phyloP scores from a whole-genome alignment of 2,113 vertebrate genomes.

The Sula dactylatra region DNA sequence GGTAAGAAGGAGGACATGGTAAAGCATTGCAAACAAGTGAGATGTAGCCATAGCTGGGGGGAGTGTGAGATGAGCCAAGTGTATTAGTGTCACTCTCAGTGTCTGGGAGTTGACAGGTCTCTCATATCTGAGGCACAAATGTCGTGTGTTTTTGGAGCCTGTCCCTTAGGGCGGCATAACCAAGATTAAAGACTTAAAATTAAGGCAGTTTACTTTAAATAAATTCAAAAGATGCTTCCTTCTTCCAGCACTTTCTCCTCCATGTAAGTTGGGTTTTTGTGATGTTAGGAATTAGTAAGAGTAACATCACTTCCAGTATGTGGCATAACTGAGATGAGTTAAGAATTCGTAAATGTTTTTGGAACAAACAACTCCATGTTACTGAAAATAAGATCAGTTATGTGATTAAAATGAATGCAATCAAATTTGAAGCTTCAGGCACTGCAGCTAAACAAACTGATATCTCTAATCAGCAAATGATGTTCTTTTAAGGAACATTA shows the following conservation, averaged over 20 bases:
- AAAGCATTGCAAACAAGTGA: neutral
- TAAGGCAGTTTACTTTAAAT: neutral
- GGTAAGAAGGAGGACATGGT: neutral
- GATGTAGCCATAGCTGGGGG: neutral
- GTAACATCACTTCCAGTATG: neutral
- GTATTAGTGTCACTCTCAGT: neutral
- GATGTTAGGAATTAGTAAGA: neutral
- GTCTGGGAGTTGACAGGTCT: neutral
- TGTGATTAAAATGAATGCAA: conserved; percentile 58
- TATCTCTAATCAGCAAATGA: conserved; percentile 47
- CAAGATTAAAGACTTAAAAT: neutral
- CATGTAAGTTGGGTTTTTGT: neutral
- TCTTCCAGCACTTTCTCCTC: neutral
- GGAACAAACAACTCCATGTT: conserved; percentile 37
- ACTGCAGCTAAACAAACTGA: conserved; percentile 49
- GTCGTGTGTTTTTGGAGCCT: neutral
- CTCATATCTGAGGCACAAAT: neutral
- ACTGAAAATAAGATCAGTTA: conserved; percentile 58
- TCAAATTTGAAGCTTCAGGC: conserved; percentile 30
- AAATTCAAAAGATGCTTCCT: neutral
- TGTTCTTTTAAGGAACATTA: conserved; percentile 31
- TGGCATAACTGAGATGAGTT: neutral
- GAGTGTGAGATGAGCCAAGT: neutral
- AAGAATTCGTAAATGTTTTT: conserved; percentile 37
- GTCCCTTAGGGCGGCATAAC: neutral